These are phyloP conservation scores for Ectemnius continuus DNA, from an alignment of 2,888 invertebrate species.

Conservation along the genomic window DNA sequence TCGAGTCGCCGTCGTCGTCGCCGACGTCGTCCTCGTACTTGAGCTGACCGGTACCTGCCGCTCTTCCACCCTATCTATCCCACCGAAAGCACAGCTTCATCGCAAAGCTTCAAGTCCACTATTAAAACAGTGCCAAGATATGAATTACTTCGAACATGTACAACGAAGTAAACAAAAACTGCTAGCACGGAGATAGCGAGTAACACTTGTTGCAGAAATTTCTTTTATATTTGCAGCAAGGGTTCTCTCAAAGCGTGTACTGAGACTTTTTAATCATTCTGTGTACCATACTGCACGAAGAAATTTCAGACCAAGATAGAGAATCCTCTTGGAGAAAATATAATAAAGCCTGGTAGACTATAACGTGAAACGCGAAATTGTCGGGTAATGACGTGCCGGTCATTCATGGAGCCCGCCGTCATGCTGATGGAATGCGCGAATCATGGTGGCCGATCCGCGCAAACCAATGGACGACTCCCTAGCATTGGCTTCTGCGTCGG, in stretches of 20 bases:
- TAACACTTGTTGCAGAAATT: too few species aligned
- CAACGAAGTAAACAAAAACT: conserved; percentile 16
- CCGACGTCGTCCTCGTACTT: conserved; percentile 10
- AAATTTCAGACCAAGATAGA: too few species aligned
- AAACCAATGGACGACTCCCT: conserved; percentile 42
- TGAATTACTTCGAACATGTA: not conserved
- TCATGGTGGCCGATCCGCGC: conserved; percentile 48
- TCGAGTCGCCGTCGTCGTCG: conserved; percentile 9
- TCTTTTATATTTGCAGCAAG: too few species aligned
- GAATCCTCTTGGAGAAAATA: not conserved
- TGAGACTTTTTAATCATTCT: too few species aligned
- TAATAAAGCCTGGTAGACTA: conserved; percentile 7
- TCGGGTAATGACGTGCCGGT: conserved; percentile 71
- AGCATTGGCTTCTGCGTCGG: conserved; percentile 54
- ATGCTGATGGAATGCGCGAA: conserved; percentile 72
- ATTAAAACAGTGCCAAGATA: too few species aligned
- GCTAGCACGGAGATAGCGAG: conserved; percentile 5
- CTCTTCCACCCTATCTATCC: too few species aligned
- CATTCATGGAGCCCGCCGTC: conserved; percentile 75
- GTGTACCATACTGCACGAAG: too few species aligned
- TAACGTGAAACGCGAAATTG: conserved; percentile 63
- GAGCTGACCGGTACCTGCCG: not conserved
- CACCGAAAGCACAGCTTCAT: too few species aligned
- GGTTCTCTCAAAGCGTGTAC: too few species aligned
- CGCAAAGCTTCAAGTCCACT: too few species aligned